Evolutionary conservation across 2,113 vertebrate genomes (phyloP).

Genomic region (Takifugu bimaculatus): DNA sequence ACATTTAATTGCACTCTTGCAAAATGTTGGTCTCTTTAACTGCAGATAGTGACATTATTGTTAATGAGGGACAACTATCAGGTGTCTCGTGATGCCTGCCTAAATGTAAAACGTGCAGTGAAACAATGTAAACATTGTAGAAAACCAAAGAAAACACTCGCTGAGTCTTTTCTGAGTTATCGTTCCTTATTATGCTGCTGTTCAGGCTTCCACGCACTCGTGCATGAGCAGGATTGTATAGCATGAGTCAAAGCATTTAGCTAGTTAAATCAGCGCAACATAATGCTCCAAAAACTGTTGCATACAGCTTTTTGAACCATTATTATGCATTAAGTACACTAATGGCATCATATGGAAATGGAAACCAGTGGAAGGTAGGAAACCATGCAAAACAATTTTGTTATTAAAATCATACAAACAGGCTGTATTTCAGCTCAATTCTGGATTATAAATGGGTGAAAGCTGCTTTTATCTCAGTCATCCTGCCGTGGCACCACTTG

Average conservation of each 20-base stretch:
- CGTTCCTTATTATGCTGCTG: neutral
- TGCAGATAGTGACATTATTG: no score
- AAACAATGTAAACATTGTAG: no score
- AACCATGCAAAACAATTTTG: neutral
- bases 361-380: slow-evolving; percentile 2
- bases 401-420: neutral
- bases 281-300: no score
- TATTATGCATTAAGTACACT: neutral
- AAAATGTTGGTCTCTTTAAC: no score
- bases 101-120: no score
- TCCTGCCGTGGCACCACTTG: neutral
- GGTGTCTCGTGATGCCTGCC: no score
- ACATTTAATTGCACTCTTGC: no score
- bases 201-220: neutral
- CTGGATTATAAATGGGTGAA: neutral
- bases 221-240: neutral
- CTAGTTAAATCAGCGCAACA: no score
- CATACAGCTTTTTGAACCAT: neutral
- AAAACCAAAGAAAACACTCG: no score
- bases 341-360: neutral
- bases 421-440: neutral
- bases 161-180: neutral
- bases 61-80: no score
- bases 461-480: slow-evolving; percentile 24
- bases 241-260: neutral